These are phyloP conservation scores for Hexactinellida sp. DNA, from an alignment of 37 sponge, comb jelly and placozoan species.

Conservation along the genomic window DNA sequence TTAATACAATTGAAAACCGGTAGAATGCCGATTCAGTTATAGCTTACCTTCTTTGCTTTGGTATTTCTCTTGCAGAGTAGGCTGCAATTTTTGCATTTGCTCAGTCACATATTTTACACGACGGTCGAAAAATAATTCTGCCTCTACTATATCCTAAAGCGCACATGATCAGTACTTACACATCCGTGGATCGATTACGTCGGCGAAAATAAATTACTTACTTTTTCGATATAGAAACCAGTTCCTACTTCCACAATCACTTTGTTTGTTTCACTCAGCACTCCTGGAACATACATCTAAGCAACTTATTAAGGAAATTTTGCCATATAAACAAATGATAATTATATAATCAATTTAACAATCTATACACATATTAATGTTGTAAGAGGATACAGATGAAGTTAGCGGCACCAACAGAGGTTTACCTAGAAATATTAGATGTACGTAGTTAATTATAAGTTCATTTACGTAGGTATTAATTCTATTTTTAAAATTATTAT, in stretches of 20 bases:
- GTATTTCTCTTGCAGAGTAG: conserved; percentile 55
- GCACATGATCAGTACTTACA: not conserved
- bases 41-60: conserved; percentile 68
- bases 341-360: not conserved
- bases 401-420: conserved; percentile 61
- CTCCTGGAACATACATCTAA: conserved; percentile 92
- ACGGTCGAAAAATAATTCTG: conserved; percentile 59
- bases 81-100: conserved; percentile 70
- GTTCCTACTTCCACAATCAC: conserved; percentile 90
- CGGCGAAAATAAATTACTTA: conserved; percentile 21
- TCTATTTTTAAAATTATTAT: no score
- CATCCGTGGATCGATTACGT: not conserved
- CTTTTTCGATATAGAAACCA: conserved; percentile 89
- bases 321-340: not conserved
- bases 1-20: not conserved
- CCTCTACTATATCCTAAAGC: conserved; percentile 41
- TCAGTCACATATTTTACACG: conserved; percentile 61
- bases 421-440: conserved; percentile 48
- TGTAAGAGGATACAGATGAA: conserved; percentile 62
- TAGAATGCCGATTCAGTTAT: no score
- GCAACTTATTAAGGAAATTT: not conserved
- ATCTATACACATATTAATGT: not conserved
- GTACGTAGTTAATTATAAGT: no score
- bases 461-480: no score
- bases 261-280: conserved; percentile 36